phyloP scores from a whole-genome alignment of 2,888 invertebrate genomes.

The Agrotis segetum region DNA sequence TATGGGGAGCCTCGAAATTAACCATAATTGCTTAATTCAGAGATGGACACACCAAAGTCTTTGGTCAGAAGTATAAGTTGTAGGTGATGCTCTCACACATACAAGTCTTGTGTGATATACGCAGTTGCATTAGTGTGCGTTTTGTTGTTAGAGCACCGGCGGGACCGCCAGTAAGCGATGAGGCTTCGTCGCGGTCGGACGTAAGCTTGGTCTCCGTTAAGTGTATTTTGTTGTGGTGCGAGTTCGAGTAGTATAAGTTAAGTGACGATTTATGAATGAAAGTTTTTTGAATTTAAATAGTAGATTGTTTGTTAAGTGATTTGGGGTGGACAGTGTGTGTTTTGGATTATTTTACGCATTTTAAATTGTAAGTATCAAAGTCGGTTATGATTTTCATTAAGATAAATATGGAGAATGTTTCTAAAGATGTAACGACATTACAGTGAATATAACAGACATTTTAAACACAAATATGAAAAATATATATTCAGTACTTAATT shows the following conservation, averaged over 20 bases:
- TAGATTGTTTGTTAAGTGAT: conserved; percentile 35
- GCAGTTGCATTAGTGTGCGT: conserved; percentile 45
- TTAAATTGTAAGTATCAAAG: conserved; percentile 39
- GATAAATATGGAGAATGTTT: not conserved
- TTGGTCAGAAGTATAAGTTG: conserved; percentile 63
- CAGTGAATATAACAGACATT: not conserved
- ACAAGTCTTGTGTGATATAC: conserved; percentile 10
- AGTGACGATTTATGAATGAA: conserved; percentile 60
- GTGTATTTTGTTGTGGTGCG: conserved; percentile 63
- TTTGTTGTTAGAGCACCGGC: conserved; percentile 57
- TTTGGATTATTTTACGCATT: conserved; percentile 45
- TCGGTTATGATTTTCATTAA: not conserved
- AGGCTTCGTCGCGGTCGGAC: conserved; percentile 43
- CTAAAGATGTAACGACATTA: not conserved
- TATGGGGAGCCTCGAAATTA: conserved; percentile 89
- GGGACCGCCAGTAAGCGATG: conserved; percentile 58
- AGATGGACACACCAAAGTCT: conserved; percentile 66
- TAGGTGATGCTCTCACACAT: conserved; percentile 45
- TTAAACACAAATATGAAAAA: not conserved
- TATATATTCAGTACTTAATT: not conserved
- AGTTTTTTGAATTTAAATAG: conserved; percentile 44
- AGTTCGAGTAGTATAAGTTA: conserved; percentile 60
- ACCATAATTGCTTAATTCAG: conserved; percentile 91
- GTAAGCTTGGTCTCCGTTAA: conserved; percentile 37
- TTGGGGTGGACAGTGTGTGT: conserved; percentile 48